phyloP scores from a whole-genome alignment of 2,888 invertebrate species.

The Ligdia adustata region DNA sequence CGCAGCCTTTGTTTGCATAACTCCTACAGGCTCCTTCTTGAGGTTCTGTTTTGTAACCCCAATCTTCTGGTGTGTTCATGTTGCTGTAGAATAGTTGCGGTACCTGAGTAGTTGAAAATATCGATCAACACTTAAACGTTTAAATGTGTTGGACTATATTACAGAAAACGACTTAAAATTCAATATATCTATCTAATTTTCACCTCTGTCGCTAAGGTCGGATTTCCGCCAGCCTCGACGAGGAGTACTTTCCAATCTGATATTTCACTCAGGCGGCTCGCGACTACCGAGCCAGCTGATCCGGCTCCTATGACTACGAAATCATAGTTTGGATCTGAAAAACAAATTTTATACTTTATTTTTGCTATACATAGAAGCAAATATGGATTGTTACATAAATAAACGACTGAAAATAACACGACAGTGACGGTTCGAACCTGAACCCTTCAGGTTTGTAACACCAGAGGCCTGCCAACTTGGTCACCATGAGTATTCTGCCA shows the following conservation, averaged over 20 bases:
- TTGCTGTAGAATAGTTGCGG: slow-evolving; percentile 58
- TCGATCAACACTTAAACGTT: no score
- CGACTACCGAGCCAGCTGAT: slow-evolving; percentile 86
- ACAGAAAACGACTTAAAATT: no score
- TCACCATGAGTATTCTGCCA: no score
- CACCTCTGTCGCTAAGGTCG: slow-evolving; percentile 81
- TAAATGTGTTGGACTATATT: no score
- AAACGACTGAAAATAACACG: no score
- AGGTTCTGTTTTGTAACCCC: slow-evolving; percentile 81
- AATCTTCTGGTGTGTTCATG: slow-evolving; percentile 68
- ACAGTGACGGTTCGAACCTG: no score
- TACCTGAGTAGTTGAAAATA: no score
- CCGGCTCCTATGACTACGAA: slow-evolving; percentile 86
- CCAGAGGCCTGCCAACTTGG: no score
- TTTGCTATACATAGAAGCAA: no score
- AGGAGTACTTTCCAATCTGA: slow-evolving; percentile 84
- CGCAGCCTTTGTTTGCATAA: slow-evolving; percentile 59
- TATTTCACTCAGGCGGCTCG: slow-evolving; percentile 84
- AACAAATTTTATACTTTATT: no score
- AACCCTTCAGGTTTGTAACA: no score
- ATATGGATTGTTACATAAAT: no score
- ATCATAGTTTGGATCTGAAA: slow-evolving; percentile 80
- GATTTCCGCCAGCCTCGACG: slow-evolving; percentile 86
- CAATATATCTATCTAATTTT: slow-evolving; percentile 5
- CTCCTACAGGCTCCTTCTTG: slow-evolving; percentile 66